Conservation (phyloP, 2,888 invertebrate species). For the Hypomecis punctinalis region DNA sequence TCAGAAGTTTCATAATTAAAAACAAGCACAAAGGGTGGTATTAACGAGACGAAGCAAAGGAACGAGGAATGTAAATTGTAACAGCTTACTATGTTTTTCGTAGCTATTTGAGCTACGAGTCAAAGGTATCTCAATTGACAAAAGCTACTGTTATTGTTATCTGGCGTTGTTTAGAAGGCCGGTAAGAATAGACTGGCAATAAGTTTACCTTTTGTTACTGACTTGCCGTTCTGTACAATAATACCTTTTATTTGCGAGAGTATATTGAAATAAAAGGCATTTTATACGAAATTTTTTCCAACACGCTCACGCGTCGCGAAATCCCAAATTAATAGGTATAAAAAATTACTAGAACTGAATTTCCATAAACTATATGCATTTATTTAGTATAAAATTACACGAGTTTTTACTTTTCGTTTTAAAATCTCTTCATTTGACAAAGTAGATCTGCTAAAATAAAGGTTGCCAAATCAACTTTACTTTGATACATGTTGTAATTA, state of each 20-base stretch:
- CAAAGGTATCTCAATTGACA: background rate
- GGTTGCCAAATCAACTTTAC: too few relatives aligned
- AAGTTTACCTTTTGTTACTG: background rate
- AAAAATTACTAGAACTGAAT: too few relatives aligned
- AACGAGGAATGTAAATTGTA: background rate
- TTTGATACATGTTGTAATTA: too few relatives aligned
- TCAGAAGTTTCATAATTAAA: slow-evolving; percentile 23
- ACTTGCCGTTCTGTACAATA: background rate
- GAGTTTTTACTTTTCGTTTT: too few relatives aligned
- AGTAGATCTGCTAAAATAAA: too few relatives aligned
- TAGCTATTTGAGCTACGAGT: background rate
- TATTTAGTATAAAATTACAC: too few relatives aligned
- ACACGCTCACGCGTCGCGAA: too few relatives aligned
- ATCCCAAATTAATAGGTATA: too few relatives aligned
- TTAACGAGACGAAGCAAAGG: background rate
- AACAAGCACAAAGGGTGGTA: slow-evolving; percentile 5
- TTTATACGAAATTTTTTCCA: too few relatives aligned
- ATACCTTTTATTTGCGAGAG: background rate
- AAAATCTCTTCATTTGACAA: too few relatives aligned
- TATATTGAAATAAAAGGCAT: background rate
- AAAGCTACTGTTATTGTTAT: background rate
- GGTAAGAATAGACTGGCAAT: background rate
- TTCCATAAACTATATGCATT: too few relatives aligned
- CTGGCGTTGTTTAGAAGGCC: background rate
- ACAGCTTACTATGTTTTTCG: background rate